Conservation (phyloP, 1,140 invertebrate genomes). For the Cydia pomonella region DNA sequence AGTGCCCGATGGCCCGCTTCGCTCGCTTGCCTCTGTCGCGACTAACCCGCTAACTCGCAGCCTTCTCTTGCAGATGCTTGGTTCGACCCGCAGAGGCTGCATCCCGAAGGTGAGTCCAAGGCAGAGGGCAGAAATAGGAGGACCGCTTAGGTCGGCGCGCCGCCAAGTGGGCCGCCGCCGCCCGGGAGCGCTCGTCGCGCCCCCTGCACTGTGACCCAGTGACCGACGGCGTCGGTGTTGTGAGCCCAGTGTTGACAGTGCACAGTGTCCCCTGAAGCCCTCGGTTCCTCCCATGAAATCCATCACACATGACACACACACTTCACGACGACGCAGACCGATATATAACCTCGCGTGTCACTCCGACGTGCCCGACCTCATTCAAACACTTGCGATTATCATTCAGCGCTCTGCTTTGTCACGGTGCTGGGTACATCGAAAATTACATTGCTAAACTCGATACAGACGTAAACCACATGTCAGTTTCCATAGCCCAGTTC, state of each 20-base stretch:
- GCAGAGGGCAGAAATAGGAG: conserved; percentile 51
- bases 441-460: conserved; percentile 5
- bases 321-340: conserved; percentile 23
- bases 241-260: conserved; percentile 43
- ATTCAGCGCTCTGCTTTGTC: conserved; percentile 19
- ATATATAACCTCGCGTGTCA: conserved; percentile 33
- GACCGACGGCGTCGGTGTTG: conserved; percentile 43
- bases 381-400: conserved; percentile 33
- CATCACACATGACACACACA: conserved; percentile 15
- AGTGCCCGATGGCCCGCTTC: conserved; percentile 67
- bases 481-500: not conserved
- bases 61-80: conserved; percentile 91
- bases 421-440: conserved; percentile 22
- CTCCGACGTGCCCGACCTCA: conserved; percentile 28
- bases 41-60: conserved; percentile 77
- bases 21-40: conserved; percentile 69
- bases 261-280: conserved; percentile 24
- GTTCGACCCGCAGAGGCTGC: conserved; percentile 93
- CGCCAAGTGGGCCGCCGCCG: conserved; percentile 45
- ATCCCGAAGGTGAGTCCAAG: conserved; percentile 89
- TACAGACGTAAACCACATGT: not conserved
- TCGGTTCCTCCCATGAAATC: not conserved
- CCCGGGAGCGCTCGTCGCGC: conserved; percentile 44
- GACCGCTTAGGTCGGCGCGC: conserved; percentile 50
- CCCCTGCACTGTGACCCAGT: conserved; percentile 46